A percentile compares a stretch with the other conserved stretches of the same genome.
Conservation (phyloP, 2,113 vertebrate species). For the Dissostichus mawsoni region DNA sequence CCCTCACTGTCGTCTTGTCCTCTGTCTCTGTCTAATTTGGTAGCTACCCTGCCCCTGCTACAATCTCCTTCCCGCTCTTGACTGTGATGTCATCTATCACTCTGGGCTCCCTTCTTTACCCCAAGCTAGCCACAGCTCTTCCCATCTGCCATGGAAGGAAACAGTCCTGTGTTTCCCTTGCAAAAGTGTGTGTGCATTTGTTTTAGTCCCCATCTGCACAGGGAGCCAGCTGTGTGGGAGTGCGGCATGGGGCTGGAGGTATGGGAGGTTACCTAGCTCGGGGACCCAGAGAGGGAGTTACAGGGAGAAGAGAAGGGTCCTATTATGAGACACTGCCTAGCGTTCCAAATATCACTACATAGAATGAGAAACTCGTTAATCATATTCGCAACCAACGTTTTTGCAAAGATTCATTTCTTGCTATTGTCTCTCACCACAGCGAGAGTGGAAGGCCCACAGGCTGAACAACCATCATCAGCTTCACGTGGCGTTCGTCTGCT, state of each 20-base stretch:
- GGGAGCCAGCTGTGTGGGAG: conserved; percentile 57
- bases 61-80: conserved; percentile 46
- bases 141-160: conserved; percentile 54
- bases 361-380: background rate
- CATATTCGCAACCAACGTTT: conserved; percentile 29
- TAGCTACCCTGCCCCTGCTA: conserved; percentile 56
- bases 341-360: conserved; percentile 19
- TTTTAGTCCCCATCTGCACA: conserved; percentile 64
- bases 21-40: conserved; percentile 79
- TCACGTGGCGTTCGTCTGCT: conserved; percentile 63
- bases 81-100: conserved; percentile 67
- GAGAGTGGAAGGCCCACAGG: conserved; percentile 60
- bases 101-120: conserved; percentile 49
- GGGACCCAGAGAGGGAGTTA: conserved; percentile 13
- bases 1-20: conserved; percentile 69
- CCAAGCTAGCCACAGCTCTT: conserved; percentile 43
- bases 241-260: conserved; percentile 43
- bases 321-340: conserved; percentile 5
- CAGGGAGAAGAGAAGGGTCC: conserved; percentile 2
- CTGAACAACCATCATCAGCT: conserved; percentile 76
- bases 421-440: conserved; percentile 56
- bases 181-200: conserved; percentile 43
- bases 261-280: conserved; percentile 20
- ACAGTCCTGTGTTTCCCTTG: conserved; percentile 32
- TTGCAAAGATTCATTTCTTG: conserved; percentile 53